These are phyloP conservation scores for Torymus texanus DNA, from an alignment of 2,888 invertebrate species.

Conservation along the genomic window DNA sequence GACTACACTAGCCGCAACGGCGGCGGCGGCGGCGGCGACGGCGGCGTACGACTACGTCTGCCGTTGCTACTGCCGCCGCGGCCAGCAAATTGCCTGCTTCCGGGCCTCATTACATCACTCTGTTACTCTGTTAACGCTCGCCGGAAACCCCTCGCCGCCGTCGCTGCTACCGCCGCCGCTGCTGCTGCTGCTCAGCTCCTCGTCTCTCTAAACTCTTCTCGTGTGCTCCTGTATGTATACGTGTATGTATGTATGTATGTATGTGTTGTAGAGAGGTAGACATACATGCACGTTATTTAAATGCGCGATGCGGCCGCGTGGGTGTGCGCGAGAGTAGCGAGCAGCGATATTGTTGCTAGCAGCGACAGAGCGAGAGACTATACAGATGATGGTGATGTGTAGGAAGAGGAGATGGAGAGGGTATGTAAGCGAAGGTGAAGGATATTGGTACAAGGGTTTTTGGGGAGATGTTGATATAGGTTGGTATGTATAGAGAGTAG, in stretches of 20 bases:
- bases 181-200: not conserved
- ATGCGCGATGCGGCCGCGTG: too few species aligned
- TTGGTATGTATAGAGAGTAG: too few species aligned
- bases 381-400: too few species aligned
- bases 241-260: not conserved
- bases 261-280: too few species aligned
- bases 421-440: too few species aligned
- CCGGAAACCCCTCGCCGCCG: constrained; percentile 72
- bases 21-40: constrained; percentile 9
- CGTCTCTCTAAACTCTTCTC: constrained; percentile 18
- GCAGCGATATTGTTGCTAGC: too few species aligned
- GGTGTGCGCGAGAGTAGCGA: too few species aligned
- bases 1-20: constrained; percentile 19
- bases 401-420: too few species aligned
- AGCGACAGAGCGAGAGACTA: too few species aligned
- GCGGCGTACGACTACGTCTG: not conserved
- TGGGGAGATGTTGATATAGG: too few species aligned
- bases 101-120: constrained; percentile 76
- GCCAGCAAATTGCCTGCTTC: constrained; percentile 75
- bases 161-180: constrained; percentile 5
- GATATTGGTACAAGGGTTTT: too few species aligned
- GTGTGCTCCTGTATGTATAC: not conserved
- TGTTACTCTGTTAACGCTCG: constrained; percentile 76
- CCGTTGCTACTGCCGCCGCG: constrained; percentile 42
- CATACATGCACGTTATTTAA: too few species aligned